Conservation (phyloP, 1,140 invertebrate species). For the Drosophila serrata region DNA sequence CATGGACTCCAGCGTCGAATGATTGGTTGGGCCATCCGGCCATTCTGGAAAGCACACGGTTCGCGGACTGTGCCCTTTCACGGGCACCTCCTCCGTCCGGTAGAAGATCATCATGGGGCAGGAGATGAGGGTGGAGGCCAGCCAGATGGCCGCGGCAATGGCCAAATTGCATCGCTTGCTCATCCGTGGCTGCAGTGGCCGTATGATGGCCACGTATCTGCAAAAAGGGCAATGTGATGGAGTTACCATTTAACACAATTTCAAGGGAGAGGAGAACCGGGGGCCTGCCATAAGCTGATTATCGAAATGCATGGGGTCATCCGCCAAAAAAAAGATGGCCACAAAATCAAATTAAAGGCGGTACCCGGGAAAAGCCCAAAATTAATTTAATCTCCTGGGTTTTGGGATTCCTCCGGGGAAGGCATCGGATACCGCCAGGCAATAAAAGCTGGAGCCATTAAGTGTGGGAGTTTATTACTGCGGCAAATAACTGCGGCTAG, state of each 20-base stretch:
- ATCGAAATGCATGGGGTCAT: constrained; percentile 28
- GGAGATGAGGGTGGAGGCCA: constrained; percentile 90
- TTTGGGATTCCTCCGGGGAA: background rate
- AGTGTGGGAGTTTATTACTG: constrained; percentile 11
- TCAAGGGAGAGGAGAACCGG: background rate
- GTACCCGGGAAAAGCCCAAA: constrained; percentile 10
- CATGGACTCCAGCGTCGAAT: constrained; percentile 92
- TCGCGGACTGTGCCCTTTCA: constrained; percentile 86
- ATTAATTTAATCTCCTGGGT: constrained; percentile 35
- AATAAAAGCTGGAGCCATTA: constrained; percentile 32
- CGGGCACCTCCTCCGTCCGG: constrained; percentile 88
- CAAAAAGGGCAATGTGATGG: constrained; percentile 30
- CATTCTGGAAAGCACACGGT: constrained; percentile 92
- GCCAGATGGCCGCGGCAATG: constrained; percentile 93
- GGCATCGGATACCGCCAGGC: constrained; percentile 1
- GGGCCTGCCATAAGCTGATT: constrained; percentile 38
- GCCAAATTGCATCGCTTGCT: constrained; percentile 92
- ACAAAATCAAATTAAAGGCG: constrained; percentile 32
- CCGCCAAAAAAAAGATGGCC: constrained; percentile 22
- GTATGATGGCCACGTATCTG: constrained; percentile 97
- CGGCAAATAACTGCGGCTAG: constrained; percentile 1
- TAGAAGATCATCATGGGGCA: constrained; percentile 94
- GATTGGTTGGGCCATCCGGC: constrained; percentile 91
- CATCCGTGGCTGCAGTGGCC: constrained; percentile 94
- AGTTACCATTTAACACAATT: constrained; percentile 42